Conservation (phyloP, 1,140 invertebrate genomes). For the Drosophila pseudoananassae region DNA sequence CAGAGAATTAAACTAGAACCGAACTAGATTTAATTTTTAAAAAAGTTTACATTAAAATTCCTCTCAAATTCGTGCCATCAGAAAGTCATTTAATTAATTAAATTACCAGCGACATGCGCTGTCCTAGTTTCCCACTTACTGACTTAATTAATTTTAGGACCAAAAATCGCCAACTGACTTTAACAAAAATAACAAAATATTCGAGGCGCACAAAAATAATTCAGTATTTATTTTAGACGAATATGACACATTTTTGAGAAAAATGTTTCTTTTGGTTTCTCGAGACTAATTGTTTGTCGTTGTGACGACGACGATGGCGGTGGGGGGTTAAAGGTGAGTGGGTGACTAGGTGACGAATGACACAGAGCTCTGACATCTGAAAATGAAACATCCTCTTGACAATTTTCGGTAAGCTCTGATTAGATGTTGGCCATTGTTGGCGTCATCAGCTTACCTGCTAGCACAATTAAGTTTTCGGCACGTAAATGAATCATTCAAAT, state of each 20-base stretch:
- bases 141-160: conserved; percentile 14
- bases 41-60: background rate
- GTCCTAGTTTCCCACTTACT: conserved; percentile 6
- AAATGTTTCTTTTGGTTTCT: conserved; percentile 32
- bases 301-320: background rate
- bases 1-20: conserved; percentile 4
- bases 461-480: conserved; percentile 61
- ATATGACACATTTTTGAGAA: conserved; percentile 54
- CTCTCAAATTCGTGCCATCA: conserved; percentile 34
- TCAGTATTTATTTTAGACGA: conserved; percentile 47
- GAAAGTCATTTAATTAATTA: conserved; percentile 58
- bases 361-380: conserved; percentile 25
- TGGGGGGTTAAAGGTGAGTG: conserved; percentile 41
- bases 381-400: background rate
- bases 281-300: conserved; percentile 64
- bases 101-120: conserved; percentile 48
- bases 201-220: conserved; percentile 25
- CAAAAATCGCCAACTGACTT: background rate
- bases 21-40: background rate
- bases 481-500: conserved; percentile 70
- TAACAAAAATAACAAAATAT: conserved; percentile 26
- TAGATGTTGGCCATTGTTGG: conserved; percentile 17
- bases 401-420: conserved; percentile 16
- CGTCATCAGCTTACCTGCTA: conserved; percentile 47
- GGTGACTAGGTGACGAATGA: conserved; percentile 59